Percentiles rank a stretch among this genome's conserved stretches.
Evolutionary conservation across 37 sponge, comb jelly and placozoan genomes (phyloP).

Genomic region (Diacarnus erythraeanus): DNA sequence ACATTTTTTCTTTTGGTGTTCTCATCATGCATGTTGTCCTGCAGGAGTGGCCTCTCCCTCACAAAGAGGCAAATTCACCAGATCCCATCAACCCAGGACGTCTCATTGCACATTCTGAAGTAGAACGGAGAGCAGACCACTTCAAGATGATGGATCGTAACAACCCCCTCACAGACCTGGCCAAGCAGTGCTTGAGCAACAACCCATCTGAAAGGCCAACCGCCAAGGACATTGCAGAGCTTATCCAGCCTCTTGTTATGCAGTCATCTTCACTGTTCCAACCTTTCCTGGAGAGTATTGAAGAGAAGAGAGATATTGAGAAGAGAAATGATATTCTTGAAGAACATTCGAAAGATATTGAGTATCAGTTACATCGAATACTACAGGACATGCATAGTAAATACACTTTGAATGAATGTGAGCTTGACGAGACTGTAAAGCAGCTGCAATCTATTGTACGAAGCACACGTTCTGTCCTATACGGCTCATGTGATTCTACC

Average conservation of each 20-base stretch:
- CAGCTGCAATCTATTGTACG: conserved; percentile 2
- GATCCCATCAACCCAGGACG: conserved; percentile 6
- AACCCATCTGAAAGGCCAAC: conserved; percentile 3
- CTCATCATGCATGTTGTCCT: conserved; percentile 20
- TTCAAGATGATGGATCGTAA: conserved; percentile 5
- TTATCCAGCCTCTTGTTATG: conserved; percentile 1
- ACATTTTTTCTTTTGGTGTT: conserved; percentile 42
- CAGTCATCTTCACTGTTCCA: not conserved
- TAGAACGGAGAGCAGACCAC: conserved; percentile 5
- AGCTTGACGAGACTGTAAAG: not conserved
- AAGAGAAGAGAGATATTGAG: not conserved
- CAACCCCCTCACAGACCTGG: not conserved
- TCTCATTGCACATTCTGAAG: conserved; percentile 8
- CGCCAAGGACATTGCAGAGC: not conserved
- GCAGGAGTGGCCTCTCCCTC: conserved; percentile 14
- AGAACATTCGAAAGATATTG: not conserved
- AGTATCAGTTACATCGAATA: not conserved
- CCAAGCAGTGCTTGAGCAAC: conserved; percentile 15
- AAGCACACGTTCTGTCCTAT: not conserved
- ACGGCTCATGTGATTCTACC: too few species aligned
- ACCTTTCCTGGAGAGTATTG: not conserved
- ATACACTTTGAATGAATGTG: not conserved
- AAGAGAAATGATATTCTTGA: not conserved
- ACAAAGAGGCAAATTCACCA: not conserved
- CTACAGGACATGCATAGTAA: conserved; percentile 1